Conservation (phyloP, 2,888 invertebrate genomes). For the Tanytarsus gracilentus region DNA sequence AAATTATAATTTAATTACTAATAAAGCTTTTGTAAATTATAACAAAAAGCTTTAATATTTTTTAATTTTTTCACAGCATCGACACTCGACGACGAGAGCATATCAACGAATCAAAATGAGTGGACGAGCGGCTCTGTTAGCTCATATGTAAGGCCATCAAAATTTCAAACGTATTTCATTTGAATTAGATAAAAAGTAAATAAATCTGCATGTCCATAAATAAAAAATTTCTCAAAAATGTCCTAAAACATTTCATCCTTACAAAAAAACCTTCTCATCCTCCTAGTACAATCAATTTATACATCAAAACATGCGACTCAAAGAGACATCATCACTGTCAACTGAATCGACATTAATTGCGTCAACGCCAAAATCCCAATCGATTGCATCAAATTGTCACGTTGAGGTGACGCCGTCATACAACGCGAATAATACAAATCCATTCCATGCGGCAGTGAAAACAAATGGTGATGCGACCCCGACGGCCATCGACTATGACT, state of each 20-base stretch:
- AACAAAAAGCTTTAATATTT: too few relatives aligned
- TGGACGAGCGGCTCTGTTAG: not conserved
- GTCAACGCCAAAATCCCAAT: conserved; percentile 18
- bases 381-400: conserved; percentile 7
- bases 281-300: conserved; percentile 23
- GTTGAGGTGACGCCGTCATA: conserved; percentile 6
- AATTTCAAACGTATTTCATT: conserved; percentile 16
- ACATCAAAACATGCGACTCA: conserved; percentile 16
- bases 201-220: not conserved
- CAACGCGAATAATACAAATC: conserved; percentile 9
- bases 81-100: not conserved
- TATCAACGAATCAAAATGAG: conserved; percentile 6
- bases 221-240: not conserved
- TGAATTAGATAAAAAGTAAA: not conserved
- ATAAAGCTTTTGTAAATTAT: not conserved
- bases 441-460: conserved; percentile 3
- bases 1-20: too few relatives aligned
- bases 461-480: not conserved
- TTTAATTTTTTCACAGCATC: not conserved
- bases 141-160: conserved; percentile 23
- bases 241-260: too few relatives aligned
- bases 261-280: too few relatives aligned
- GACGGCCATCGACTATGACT: conserved; percentile 36
- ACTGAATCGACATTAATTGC: conserved; percentile 9
- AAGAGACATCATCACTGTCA: conserved; percentile 20